A percentile compares a stretch with the other conserved stretches of the same genome.
Evolutionary conservation across 2,797 vertebrate genomes (phyloP).

Genomic region (Phrynocephalus guinanensis): DNA sequence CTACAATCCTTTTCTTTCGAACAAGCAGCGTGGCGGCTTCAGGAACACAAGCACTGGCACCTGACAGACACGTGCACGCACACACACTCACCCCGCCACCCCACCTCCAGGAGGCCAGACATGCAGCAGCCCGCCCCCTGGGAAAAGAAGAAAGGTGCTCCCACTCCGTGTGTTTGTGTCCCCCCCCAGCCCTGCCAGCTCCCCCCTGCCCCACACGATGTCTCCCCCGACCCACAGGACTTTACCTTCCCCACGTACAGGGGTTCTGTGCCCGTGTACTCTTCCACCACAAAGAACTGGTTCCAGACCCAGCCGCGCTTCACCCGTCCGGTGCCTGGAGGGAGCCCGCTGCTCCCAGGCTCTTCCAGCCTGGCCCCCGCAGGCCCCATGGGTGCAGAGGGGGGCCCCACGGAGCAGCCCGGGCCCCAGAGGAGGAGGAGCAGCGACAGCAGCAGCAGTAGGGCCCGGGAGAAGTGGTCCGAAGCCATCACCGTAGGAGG

Average conservation of each 20-base stretch:
- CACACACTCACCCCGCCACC: too few species aligned
- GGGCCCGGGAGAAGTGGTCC: neutral
- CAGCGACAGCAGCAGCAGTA: slow-evolving; percentile 34
- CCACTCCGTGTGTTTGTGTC: too few species aligned
- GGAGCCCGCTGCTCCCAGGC: slow-evolving; percentile 69
- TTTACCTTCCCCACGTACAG: slow-evolving; percentile 98
- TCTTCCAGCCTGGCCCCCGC: slow-evolving; percentile 41
- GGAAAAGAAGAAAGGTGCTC: too few species aligned
- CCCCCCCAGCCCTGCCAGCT: too few species aligned
- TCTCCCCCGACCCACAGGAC: neutral
- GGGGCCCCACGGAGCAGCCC: slow-evolving; percentile 64
- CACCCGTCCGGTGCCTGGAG: slow-evolving; percentile 84
- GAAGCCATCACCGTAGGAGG: slow-evolving; percentile 32
- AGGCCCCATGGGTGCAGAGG: slow-evolving; percentile 15
- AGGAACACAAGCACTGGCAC: too few species aligned
- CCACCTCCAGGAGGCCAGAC: too few species aligned
- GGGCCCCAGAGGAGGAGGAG: slow-evolving; percentile 71
- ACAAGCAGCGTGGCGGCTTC: too few species aligned
- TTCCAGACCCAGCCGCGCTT: slow-evolving; percentile 99
- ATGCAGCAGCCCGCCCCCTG: neutral
- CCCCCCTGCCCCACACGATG: too few species aligned
- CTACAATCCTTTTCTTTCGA: too few species aligned
- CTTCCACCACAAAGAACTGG: slow-evolving; percentile 99
- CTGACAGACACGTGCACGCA: too few species aligned
- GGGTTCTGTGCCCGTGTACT: slow-evolving; percentile 97